Base-by-base conservation (phyloP, 2,888 invertebrate species). In the Ophioninae sp. region DNA sequence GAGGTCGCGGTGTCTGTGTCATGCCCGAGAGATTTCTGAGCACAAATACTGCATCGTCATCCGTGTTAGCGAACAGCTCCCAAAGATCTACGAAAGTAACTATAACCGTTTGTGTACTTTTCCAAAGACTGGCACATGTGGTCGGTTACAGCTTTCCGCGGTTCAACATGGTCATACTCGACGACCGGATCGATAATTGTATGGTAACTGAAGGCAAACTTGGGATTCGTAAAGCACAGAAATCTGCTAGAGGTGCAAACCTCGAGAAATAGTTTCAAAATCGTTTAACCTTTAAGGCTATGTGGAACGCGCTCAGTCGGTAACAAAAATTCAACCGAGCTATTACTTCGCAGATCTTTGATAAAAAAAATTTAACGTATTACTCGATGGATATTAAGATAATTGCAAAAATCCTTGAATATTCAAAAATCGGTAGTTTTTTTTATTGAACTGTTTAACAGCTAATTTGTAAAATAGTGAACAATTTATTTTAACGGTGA, bases 171-270 rank as follows among this genome's bases (percentile, higher is more conserved):
- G 39, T 67, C 79, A 73, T 76, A 37, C 76, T 61, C 71, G 58
- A 81, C 81, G 71, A 63, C 58, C 44, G 76, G 76, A 44, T 79
- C 72, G 76, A 63, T 72, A 61, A 83, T 79, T 68, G 80, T 80
- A 68, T 58, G 71, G 30, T 56, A 58, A 71, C 72, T 72, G 6
- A 22, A 76, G 63, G 37, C 44, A n/a, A 72, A 58, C 51, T 67
- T 64, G 17, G 59, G 17, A 20, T 20, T 20, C 59, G 59, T 8
- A 20, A 10, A 22, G 59, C 59, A 22, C 22, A 59, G 8, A 17
- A 59, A 59, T 22, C 59, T 22, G 20, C 59, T 6, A 10, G 8
- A 10, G 6, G 20, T 20, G 59, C 20, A 22, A 9, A 7, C 6
- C 22, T 20, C 51, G 6, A 51, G 51, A 17, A 51, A 51, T 17